These are phyloP conservation scores for Cerastis leucographa DNA, from an alignment of 2,888 invertebrate genomes.

Conservation along the genomic window DNA sequence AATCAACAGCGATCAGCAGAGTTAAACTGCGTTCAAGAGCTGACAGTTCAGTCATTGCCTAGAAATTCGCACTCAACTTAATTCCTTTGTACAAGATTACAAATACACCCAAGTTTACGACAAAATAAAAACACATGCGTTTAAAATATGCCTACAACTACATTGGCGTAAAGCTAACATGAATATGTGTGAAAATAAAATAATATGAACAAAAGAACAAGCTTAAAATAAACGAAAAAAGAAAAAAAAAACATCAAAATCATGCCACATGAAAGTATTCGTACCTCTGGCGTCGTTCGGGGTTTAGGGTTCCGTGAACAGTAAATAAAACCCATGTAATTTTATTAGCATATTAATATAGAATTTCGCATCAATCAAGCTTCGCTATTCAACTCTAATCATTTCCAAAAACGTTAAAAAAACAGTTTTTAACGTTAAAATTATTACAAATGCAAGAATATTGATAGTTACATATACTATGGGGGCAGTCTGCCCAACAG, in stretches of 20 bases:
- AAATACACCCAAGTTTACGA: constrained; percentile 28
- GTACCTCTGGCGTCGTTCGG: constrained; percentile 74
- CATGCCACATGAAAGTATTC: constrained; percentile 78
- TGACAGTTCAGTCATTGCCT: background rate
- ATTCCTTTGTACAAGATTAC: background rate
- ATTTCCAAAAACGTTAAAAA: constrained; percentile 60
- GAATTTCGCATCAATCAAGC: constrained; percentile 83
- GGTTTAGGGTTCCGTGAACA: constrained; percentile 61
- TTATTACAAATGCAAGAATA: constrained; percentile 64
- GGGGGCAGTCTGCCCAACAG: constrained; percentile 42
- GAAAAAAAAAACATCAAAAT: constrained; percentile 73
- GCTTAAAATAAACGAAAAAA: constrained; percentile 61
- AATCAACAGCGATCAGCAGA: background rate
- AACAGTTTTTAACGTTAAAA: constrained; percentile 40
- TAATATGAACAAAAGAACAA: constrained; percentile 58
- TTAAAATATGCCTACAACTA: constrained; percentile 51
- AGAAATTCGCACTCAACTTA: background rate
- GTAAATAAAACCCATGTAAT: constrained; percentile 72
- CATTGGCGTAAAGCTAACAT: constrained; percentile 75
- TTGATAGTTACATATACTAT: constrained; percentile 30
- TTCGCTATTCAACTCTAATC: constrained; percentile 69
- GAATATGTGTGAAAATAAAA: constrained; percentile 83
- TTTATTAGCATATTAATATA: constrained; percentile 86
- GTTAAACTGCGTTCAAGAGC: background rate
- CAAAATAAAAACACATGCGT: constrained; percentile 64